Conservation (phyloP, 2,888 invertebrate genomes). For the Lochmaea crataegi region DNA sequence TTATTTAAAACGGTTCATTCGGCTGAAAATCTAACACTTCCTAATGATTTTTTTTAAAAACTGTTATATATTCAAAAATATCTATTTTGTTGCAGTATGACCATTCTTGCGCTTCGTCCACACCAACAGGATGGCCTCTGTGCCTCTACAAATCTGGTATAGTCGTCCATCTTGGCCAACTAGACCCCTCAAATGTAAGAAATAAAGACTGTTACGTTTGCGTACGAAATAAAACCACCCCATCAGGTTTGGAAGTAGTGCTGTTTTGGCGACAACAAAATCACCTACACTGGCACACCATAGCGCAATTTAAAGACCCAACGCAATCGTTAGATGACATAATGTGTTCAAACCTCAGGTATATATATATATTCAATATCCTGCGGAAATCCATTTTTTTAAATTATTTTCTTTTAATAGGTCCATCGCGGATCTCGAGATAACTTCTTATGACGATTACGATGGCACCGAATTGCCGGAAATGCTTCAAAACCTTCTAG, state of each 20-base stretch:
- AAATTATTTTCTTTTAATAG: background rate
- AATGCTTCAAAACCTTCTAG: conserved; percentile 73
- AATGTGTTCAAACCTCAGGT: conserved; percentile 60
- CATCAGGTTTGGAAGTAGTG: conserved; percentile 55
- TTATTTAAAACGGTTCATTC: too few species aligned
- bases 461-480: conserved; percentile 71
- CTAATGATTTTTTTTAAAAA: too few species aligned
- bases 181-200: conserved; percentile 71
- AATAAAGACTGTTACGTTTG: conserved; percentile 76
- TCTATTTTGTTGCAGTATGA: conserved; percentile 66
- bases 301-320: conserved; percentile 59
- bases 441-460: conserved; percentile 57
- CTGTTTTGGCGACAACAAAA: conserved; percentile 60
- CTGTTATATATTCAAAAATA: too few species aligned
- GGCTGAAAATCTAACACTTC: too few species aligned
- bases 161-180: conserved; percentile 73
- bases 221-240: conserved; percentile 60
- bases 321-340: conserved; percentile 57
- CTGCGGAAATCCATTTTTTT: background rate
- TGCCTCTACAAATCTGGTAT: conserved; percentile 72
- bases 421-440: conserved; percentile 60
- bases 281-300: conserved; percentile 57
- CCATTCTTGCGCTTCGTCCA: conserved; percentile 63
- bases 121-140: conserved; percentile 76
- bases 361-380: background rate